Evolutionary conservation across 1,140 invertebrate genomes (phyloP), one percentile per base, ranked within the genome.

Genomic region (Eurosta solidaginis): DNA sequence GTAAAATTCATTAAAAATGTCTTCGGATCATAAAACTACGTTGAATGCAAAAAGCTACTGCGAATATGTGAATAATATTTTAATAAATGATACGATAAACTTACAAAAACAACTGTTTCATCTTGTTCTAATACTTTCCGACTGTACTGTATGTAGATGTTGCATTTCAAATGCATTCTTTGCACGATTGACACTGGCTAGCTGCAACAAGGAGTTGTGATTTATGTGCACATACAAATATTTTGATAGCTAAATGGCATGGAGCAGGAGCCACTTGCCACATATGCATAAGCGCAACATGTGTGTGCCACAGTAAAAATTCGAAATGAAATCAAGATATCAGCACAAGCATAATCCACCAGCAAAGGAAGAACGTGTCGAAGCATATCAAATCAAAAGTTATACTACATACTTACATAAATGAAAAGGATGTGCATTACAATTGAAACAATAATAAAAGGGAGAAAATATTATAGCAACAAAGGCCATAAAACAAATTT

Each of bases 331-430:
- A 68, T 68, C 59, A 68, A 68, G 59, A 68, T 68, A 68, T 68
- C 59, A 68, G 59, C 33, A 17, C 54, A 33, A 25, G 27, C 20
- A 54, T 27, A 52, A 10, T 17, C 54, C 29, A 9, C 22, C 59
- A 7, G 59, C 45, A 47, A 68, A 68, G 59, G 59, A 68, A 40
- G 59, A 68, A 68, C 59, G 59, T 68, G 59, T 68, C 59, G 59
- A 68, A 40, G 59, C 59, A 68, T 68, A 42, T 68, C 36, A 68
- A 68, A 68, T 29, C 27, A 40, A 33, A 29, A 68, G 36, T 20
- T 10, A 68, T 5, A 22, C n/a, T 33, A 14, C 9, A 14, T 29
- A 59, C 12, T 59, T 33, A 59, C 27, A 59, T 36, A 59, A 59
- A 54, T 3, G 22, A 25, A 54, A 27, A 29, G 27, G 52, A 54